These are phyloP conservation scores for Atta cephalotes DNA, from an alignment of 1,140 invertebrate species.

Conservation along the genomic window DNA sequence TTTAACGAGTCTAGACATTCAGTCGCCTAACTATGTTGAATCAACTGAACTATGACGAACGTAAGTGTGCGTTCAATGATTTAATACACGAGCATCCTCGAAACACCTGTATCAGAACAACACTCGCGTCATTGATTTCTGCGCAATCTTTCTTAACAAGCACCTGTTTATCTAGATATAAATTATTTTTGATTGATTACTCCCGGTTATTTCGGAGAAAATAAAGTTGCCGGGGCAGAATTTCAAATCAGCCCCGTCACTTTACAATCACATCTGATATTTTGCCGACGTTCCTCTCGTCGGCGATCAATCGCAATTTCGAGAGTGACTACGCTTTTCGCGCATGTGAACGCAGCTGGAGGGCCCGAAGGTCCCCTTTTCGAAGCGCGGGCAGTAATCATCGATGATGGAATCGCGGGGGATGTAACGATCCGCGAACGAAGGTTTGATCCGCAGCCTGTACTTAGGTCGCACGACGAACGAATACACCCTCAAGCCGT, in stretches of 20 bases:
- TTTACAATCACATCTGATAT: conserved; percentile 31
- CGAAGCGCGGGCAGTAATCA: conserved; percentile 71
- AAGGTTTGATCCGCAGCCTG: conserved; percentile 76
- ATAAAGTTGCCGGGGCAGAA: neutral
- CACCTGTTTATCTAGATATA: neutral
- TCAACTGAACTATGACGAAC: conserved; percentile 35
- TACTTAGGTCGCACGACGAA: conserved; percentile 79
- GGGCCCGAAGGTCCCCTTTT: conserved; percentile 61
- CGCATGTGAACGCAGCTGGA: conserved; percentile 73
- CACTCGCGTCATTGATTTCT: neutral
- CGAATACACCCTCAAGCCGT: conserved; percentile 76
- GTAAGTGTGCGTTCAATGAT: conserved; percentile 21
- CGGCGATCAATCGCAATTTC: conserved; percentile 45
- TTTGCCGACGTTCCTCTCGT: neutral
- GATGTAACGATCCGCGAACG: conserved; percentile 80
- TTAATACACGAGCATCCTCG: neutral
- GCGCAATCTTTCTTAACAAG: neutral
- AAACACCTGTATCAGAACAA: neutral
- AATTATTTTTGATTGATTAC: conserved; percentile 11
- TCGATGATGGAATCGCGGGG: conserved; percentile 69
- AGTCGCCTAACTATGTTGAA: conserved; percentile 31
- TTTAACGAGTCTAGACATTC: conserved; percentile 52
- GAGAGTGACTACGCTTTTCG: conserved; percentile 55
- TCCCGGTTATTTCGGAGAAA: neutral
- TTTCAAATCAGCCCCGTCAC: conserved; percentile 6